A percentile compares a stretch with the other conserved stretches of the same genome.
Evolutionary conservation across 2,888 invertebrate species (phyloP).

Genomic region (Amblyjoppa fuscipennis): DNA sequence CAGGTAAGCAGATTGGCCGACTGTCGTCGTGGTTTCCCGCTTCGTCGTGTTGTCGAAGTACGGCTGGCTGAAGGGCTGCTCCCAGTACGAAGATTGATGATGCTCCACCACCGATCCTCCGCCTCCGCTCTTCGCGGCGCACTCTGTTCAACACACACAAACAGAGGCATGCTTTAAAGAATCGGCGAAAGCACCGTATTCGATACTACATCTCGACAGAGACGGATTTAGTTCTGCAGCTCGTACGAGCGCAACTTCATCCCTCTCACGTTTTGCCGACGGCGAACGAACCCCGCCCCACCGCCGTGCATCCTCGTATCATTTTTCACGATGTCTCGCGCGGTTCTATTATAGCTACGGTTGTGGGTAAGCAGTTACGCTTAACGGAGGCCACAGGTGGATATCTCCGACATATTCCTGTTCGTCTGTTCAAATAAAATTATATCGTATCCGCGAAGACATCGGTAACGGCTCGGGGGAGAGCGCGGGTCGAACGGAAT

Average conservation of each 20-base stretch:
- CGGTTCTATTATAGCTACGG: slow-evolving; percentile 15
- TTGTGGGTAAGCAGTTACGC: neutral
- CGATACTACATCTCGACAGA: slow-evolving; percentile 49
- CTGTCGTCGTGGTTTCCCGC: slow-evolving; percentile 94
- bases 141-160: slow-evolving; percentile 76
- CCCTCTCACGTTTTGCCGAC: slow-evolving; percentile 16
- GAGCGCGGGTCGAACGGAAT: no score
- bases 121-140: slow-evolving; percentile 77
- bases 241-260: slow-evolving; percentile 31
- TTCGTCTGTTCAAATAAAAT: slow-evolving; percentile 27
- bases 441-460: neutral
- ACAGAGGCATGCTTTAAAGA: slow-evolving; percentile 51
- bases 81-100: slow-evolving; percentile 82
- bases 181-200: slow-evolving; percentile 45
- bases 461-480: neutral
- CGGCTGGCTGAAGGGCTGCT: slow-evolving; percentile 93
- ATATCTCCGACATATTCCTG: slow-evolving; percentile 27
- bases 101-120: slow-evolving; percentile 81
- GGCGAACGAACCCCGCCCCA: neutral
- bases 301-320: neutral
- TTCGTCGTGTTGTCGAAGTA: slow-evolving; percentile 95
- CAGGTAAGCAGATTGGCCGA: slow-evolving; percentile 94
- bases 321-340: slow-evolving; percentile 38
- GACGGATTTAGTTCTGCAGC: slow-evolving; percentile 49
- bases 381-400: slow-evolving; percentile 31